Evolutionary conservation across 2,888 invertebrate genomes (phyloP).

Genomic region (Yponomeuta malinellus): DNA sequence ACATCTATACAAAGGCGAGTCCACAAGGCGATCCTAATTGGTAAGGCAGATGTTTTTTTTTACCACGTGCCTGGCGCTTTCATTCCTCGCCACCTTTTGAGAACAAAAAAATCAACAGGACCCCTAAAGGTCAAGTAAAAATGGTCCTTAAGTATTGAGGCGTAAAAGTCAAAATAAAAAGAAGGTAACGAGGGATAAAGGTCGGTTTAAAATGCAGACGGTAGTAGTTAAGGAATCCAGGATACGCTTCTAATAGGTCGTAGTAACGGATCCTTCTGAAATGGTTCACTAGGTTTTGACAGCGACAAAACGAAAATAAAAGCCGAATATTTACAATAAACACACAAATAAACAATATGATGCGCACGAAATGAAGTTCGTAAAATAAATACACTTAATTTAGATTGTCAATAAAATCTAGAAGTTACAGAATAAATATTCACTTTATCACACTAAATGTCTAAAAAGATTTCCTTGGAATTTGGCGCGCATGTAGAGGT

Average conservation of each 20-base stretch:
- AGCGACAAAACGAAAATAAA: neutral
- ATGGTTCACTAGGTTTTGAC: neutral
- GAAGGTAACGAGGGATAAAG: neutral
- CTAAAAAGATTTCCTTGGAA: no score
- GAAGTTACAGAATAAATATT: no score
- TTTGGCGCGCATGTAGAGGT: no score
- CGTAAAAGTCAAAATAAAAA: neutral
- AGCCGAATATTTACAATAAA: no score
- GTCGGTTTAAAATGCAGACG: neutral
- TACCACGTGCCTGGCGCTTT: conserved; percentile 47
- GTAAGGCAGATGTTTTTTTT: conserved; percentile 45
- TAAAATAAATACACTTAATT: no score
- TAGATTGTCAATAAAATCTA: no score
- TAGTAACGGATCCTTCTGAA: neutral
- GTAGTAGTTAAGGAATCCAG: neutral
- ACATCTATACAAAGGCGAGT: conserved; percentile 9
- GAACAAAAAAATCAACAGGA: neutral
- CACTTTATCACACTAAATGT: no score
- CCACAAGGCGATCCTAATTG: conserved; percentile 36
- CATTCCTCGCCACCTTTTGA: conserved; percentile 22
- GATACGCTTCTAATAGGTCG: neutral
- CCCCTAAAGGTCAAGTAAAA: neutral
- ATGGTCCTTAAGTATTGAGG: neutral
- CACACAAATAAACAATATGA: no score
- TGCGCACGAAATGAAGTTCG: no score